Base-by-base conservation (phyloP, 64 coral and sea anemone genomes). In the Cladopsammia gracilis region DNA sequence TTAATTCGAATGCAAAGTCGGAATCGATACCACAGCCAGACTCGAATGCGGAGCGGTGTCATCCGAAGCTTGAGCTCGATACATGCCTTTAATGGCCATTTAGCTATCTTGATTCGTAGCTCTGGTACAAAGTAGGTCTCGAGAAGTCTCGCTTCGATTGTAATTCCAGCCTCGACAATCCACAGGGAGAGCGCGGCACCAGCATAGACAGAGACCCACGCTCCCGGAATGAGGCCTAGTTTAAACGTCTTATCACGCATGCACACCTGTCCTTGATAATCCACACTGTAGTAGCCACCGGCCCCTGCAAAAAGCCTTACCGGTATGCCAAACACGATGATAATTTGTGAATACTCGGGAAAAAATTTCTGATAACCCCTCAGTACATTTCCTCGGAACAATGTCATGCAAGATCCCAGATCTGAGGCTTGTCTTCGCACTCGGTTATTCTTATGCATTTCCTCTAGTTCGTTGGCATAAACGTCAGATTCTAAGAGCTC, bases 11-110 rank as follows among this genome's bases (percentile, higher is more conserved):
- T 96, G 64, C 98, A 99, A 6, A 93, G 73, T 58, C 83, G 81
- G 62, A 99, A 92, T 42, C 98, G 87, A 65, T 99, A 99, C 98
- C 98, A 99, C 50, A 99, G 83, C 79, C 94, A 99, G 12, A 99
- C 98, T 47, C 98, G 91, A 66, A 99, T 99, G 6, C 79, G 81
- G 43, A 99, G 90, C 1, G 98, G 98, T 10, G 94, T 95, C 94
- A 99, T 89, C 77, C 93, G 94, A 88, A 99, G 75, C 15, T 89
- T 94, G 3, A 99, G 91, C 53, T 96, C 94, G 25, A 96, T 90
- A 48, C 98, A 99, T 15, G 98, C 94, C 48, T 79, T 87, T 2
- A 99, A 19, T 4, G 98, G 98, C 91, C 94, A 99, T 54, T 94
- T 99, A 64, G 96, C 82, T 76, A 99, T 96, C 76, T 91, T 93